Evolutionary conservation across 2,797 vertebrate genomes (phyloP).

Genomic region (Phrynocephalus guinanensis): DNA sequence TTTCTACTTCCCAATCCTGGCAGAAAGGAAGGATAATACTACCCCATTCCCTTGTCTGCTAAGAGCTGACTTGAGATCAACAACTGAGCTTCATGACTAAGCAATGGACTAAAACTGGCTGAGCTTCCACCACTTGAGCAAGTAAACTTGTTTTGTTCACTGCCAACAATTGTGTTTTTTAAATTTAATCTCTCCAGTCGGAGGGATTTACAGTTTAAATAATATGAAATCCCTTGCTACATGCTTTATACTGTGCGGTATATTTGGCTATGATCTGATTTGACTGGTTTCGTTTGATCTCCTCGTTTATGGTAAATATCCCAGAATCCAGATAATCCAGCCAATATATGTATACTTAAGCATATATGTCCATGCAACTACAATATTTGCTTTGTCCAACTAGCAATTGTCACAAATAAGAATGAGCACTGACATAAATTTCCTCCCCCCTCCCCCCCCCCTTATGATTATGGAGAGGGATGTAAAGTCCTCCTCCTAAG

Average conservation of each 20-base stretch:
- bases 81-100: neutral
- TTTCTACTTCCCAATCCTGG: neutral
- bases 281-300: conserved; percentile 40
- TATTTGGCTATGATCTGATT: conserved; percentile 21
- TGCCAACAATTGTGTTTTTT: conserved; percentile 20
- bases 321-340: conserved; percentile 10
- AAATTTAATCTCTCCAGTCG: conserved; percentile 45
- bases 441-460: neutral
- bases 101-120: neutral
- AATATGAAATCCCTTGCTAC: conserved; percentile 2
- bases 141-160: neutral
- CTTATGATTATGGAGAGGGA: conserved; percentile 48
- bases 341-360: conserved; percentile 35
- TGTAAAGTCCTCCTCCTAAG: conserved; percentile 55
- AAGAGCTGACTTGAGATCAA: neutral
- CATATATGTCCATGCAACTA: neutral
- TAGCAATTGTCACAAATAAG: conserved; percentile 56
- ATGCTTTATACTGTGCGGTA: neutral
- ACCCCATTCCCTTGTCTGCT: too few species aligned
- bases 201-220: neutral
- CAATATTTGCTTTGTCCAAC: conserved; percentile 33
- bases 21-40: too few species aligned
- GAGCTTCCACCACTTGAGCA: neutral
- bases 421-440: conserved; percentile 64
- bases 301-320: conserved; percentile 59